phyloP scores from a whole-genome alignment of 2,113 vertebrate genomes.

The Eudorcas thomsonii region DNA sequence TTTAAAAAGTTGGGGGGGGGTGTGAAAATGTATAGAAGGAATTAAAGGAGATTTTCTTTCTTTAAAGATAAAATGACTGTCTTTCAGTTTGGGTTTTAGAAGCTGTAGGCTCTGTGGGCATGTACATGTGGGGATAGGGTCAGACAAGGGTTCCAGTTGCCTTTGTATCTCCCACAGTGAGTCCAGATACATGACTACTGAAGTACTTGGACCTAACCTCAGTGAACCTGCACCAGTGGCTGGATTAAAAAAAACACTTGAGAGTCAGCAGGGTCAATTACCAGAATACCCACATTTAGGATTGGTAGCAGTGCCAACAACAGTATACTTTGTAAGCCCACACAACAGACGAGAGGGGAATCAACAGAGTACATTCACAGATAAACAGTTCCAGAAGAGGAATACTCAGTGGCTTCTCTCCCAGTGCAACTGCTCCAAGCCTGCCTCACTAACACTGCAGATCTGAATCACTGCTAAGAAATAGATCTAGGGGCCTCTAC shows the following conservation, averaged over 20 bases:
- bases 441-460: neutral
- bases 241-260: neutral
- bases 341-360: neutral
- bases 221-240: neutral
- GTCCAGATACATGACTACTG: neutral
- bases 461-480: neutral
- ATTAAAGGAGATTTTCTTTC: neutral
- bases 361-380: neutral
- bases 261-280: neutral
- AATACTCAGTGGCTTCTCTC: neutral
- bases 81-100: neutral
- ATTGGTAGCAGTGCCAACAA: neutral
- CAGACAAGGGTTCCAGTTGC: neutral
- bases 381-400: neutral
- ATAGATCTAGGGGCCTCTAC: neutral
- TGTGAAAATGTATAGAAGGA: neutral
- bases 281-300: neutral
- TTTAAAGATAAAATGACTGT: conserved; percentile 4
- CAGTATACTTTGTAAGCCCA: neutral
- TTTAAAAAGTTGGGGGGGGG: neutral
- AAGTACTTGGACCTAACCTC: neutral
- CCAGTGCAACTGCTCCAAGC: neutral
- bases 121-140: neutral
- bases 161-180: neutral
- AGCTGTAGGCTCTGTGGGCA: neutral